Evolutionary conservation across 2,797 vertebrate species (phyloP).

Genomic region (Sebastes nivosus): DNA sequence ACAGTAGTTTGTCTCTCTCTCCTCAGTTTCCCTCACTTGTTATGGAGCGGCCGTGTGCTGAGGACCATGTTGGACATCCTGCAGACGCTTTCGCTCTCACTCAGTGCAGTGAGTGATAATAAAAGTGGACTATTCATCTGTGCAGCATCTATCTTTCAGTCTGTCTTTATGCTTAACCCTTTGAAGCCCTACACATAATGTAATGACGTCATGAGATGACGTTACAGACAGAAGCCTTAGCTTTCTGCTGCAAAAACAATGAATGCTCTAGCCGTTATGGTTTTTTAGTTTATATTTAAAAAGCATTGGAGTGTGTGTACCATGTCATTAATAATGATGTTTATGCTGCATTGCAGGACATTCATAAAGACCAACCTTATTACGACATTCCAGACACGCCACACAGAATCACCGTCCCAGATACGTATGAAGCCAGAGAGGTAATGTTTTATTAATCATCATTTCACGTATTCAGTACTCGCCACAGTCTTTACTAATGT

Average conservation of each 20-base stretch:
- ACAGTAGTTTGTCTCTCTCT: background rate
- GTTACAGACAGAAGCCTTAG: too few relatives aligned
- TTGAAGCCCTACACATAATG: background rate
- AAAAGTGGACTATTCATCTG: too few relatives aligned
- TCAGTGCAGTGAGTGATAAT: constrained; percentile 87
- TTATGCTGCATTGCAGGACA: constrained; percentile 82
- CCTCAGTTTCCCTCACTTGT: constrained; percentile 91
- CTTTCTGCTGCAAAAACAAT: too few relatives aligned
- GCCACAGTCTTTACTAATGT: background rate
- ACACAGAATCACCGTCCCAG: constrained; percentile 93
- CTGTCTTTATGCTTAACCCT: background rate
- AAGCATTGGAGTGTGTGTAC: too few relatives aligned
- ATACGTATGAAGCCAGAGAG: constrained; percentile 94
- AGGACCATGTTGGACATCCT: constrained; percentile 97
- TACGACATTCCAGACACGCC: constrained; percentile 96
- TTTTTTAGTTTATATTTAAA: too few relatives aligned
- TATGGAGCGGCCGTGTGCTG: constrained; percentile 96
- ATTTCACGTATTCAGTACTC: accelerated
- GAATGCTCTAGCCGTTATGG: too few relatives aligned
- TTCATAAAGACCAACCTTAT: constrained; percentile 96
- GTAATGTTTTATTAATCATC: constrained; percentile 60
- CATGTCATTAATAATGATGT: too few relatives aligned
- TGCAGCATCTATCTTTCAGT: background rate
- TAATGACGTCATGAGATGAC: too few relatives aligned
- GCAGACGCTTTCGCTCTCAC: constrained; percentile 93